These are phyloP conservation scores for Oedothorax gibbosus DNA, from an alignment of 1,140 invertebrate species.

Conservation along the genomic window DNA sequence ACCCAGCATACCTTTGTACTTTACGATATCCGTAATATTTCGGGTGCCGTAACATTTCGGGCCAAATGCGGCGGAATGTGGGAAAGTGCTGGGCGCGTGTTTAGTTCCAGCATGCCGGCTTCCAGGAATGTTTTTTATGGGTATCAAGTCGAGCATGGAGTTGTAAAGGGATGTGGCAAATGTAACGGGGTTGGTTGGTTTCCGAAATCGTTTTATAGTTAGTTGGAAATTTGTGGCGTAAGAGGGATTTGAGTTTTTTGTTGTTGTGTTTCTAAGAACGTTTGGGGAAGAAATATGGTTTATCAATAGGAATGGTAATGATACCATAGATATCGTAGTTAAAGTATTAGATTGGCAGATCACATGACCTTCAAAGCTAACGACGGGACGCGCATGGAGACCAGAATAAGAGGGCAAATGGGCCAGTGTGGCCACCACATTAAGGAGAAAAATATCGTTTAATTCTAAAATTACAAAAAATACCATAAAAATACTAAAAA, in stretches of 20 bases:
- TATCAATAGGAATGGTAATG: neutral
- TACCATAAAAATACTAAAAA: too few relatives aligned
- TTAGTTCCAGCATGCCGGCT: neutral
- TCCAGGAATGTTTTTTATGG: neutral
- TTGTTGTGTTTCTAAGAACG: neutral
- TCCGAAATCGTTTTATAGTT: neutral
- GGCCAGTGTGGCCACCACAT: too few relatives aligned
- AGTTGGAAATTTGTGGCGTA: neutral
- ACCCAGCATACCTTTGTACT: neutral
- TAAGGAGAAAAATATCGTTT: too few relatives aligned
- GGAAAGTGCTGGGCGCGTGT: neutral
- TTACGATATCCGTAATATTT: constrained; percentile 29
- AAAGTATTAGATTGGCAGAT: too few relatives aligned
- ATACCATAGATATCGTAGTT: too few relatives aligned
- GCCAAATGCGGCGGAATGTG: constrained; percentile 10
- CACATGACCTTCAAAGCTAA: too few relatives aligned
- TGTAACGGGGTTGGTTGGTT: neutral
- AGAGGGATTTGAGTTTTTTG: neutral
- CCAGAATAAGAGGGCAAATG: too few relatives aligned
- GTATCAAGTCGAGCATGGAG: neutral
- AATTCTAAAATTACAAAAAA: too few relatives aligned
- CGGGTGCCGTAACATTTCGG: neutral
- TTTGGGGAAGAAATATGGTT: neutral
- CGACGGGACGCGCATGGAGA: too few relatives aligned
- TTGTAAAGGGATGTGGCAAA: neutral